These are phyloP conservation scores for Erinaceus europaeus DNA, from an alignment of 2,113 vertebrate species.

Conservation along the genomic window DNA sequence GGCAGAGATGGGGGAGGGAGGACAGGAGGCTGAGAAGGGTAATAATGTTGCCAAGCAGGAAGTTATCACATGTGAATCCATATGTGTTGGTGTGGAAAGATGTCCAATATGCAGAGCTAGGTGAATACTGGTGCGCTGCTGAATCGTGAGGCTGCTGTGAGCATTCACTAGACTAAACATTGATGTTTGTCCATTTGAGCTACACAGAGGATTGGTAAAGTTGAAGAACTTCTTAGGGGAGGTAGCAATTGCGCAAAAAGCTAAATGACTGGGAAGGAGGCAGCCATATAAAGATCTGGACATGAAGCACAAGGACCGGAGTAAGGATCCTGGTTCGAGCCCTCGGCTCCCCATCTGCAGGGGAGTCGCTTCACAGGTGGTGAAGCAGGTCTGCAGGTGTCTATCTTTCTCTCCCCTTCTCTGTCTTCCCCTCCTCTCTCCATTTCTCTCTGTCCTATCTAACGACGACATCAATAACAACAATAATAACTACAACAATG, in stretches of 20 bases:
- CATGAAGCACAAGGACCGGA: no score
- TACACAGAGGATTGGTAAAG: fast-evolving
- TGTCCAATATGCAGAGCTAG: fast-evolving
- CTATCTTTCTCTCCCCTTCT: no score
- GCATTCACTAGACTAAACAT: fast-evolving
- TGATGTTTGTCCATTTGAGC: fast-evolving
- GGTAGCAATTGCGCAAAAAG: background rate
- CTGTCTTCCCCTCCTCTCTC: no score
- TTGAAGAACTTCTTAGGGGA: background rate
- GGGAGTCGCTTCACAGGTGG: no score
- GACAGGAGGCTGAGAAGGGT: background rate
- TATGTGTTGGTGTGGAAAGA: fast-evolving
- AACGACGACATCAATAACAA: no score
- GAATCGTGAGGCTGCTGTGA: fast-evolving
- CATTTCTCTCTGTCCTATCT: no score
- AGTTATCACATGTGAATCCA: fast-evolving
- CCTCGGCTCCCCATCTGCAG: no score
- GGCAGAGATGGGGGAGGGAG: background rate
- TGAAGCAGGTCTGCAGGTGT: no score
- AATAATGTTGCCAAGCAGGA: fast-evolving
- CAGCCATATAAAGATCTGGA: background rate
- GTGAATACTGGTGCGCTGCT: fast-evolving
- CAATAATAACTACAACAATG: no score
- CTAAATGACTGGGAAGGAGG: background rate
- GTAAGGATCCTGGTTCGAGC: no score